Percentiles rank a stretch among this genome's conserved stretches.
Evolutionary conservation across 1,140 invertebrate genomes (phyloP).

Genomic region (Lycorma delicatula): DNA sequence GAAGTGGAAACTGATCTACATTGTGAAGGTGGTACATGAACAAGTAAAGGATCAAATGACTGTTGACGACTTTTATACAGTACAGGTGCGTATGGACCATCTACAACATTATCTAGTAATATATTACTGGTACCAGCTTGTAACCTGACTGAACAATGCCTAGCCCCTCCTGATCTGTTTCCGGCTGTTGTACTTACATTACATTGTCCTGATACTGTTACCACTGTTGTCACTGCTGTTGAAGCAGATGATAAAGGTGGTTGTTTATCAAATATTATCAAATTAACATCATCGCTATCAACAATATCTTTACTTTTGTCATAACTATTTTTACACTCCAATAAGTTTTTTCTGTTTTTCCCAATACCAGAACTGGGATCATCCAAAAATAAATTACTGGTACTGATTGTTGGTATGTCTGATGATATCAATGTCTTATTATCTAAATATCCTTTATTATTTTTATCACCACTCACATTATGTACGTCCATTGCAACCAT

Average conservation of each 20-base stretch:
- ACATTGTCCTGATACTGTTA: too few species aligned
- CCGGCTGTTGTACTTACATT: background rate
- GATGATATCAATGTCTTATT: too few species aligned
- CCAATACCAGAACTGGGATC: too few species aligned
- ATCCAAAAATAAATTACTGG: too few species aligned
- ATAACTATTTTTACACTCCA: too few species aligned
- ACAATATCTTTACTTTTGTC: too few species aligned
- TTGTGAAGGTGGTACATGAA: conserved; percentile 11
- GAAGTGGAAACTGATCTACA: conserved; percentile 9
- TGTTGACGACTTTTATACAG: conserved; percentile 24
- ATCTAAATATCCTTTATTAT: too few species aligned
- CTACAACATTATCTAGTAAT: conserved; percentile 57
- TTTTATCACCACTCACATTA: too few species aligned
- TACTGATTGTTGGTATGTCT: too few species aligned
- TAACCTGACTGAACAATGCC: conserved; percentile 60
- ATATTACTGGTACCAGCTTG: conserved; percentile 68
- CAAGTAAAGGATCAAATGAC: conserved; percentile 15
- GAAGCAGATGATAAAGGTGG: background rate
- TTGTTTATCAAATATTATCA: background rate
- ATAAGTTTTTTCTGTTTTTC: too few species aligned
- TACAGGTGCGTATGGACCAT: conserved; percentile 26
- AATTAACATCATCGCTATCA: background rate
- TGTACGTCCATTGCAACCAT: too few species aligned
- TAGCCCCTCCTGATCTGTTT: conserved; percentile 41
- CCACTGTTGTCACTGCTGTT: background rate